Percentiles rank a stretch among this genome's conserved stretches.
phyloP scores from a whole-genome alignment of 1,140 invertebrate species.

The Lordiphosa clarofinis region DNA sequence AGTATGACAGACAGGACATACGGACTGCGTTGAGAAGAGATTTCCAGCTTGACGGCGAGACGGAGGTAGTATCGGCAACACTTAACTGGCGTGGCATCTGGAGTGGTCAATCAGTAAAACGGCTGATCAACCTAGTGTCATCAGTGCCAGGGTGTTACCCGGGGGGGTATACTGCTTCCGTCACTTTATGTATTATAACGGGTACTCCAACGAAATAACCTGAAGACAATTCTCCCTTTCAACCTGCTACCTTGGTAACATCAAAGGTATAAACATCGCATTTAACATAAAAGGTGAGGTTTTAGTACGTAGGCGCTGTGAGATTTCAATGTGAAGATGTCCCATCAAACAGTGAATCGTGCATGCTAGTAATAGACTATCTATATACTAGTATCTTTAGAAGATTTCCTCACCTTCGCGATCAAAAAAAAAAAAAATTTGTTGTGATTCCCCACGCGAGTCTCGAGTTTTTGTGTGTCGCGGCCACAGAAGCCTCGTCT shows the following conservation, averaged over 20 bases:
- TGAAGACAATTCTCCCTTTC: neutral
- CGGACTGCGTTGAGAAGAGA: neutral
- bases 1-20: constrained; percentile 3
- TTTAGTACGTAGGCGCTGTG: neutral
- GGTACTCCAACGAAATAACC: neutral
- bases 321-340: neutral
- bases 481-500: too few relatives aligned
- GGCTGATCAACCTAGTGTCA: constrained; percentile 4
- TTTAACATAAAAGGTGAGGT: neutral
- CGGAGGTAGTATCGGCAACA: constrained; percentile 3
- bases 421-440: constrained; percentile 4
- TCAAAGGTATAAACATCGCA: neutral
- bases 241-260: constrained; percentile 1
- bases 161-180: neutral
- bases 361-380: neutral
- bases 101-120: constrained; percentile 9
- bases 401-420: neutral
- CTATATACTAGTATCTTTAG: constrained; percentile 1
- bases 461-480: too few relatives aligned
- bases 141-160: neutral
- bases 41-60: neutral
- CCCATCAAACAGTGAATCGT: neutral
- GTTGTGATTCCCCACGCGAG: too few relatives aligned
- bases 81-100: constrained; percentile 9
- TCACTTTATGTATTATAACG: neutral